phyloP scores from a whole-genome alignment of 2,797 vertebrate genomes.

The Babyrousa celebensis region DNA sequence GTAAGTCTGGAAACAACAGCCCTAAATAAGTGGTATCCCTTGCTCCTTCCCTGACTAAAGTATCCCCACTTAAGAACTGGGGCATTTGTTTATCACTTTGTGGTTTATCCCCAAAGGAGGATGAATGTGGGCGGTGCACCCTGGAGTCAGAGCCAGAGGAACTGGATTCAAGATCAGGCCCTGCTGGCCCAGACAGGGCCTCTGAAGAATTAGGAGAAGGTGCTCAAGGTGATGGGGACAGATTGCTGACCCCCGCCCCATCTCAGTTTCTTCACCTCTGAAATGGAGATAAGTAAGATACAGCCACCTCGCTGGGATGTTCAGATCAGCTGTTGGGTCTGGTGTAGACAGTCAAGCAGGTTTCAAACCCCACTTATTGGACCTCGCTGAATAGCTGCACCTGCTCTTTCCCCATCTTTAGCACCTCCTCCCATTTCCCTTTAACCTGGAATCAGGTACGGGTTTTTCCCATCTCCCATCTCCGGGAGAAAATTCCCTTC shows the following conservation, averaged over 20 bases:
- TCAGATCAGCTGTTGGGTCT: background rate
- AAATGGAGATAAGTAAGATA: background rate
- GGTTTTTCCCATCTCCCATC: background rate
- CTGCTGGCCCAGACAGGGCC: background rate
- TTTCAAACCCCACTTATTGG: background rate
- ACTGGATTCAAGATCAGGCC: background rate
- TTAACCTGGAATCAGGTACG: background rate
- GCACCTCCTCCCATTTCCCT: background rate
- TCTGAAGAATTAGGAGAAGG: background rate
- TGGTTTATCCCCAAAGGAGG: slow-evolving; percentile 8
- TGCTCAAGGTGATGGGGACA: background rate
- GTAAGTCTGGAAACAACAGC: background rate
- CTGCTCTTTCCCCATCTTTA: background rate
- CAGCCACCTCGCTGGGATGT: background rate
- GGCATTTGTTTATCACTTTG: background rate
- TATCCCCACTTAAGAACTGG: background rate
- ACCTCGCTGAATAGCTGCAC: background rate
- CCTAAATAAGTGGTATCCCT: background rate
- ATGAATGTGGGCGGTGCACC: background rate
- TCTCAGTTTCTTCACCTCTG: background rate
- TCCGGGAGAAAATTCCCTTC: background rate
- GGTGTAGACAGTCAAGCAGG: background rate
- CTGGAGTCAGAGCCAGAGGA: background rate
- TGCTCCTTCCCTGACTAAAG: background rate
- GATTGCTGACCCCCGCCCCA: background rate